Evolutionary conservation across 2,797 vertebrate species (phyloP).

Genomic region (Sebastes minor): DNA sequence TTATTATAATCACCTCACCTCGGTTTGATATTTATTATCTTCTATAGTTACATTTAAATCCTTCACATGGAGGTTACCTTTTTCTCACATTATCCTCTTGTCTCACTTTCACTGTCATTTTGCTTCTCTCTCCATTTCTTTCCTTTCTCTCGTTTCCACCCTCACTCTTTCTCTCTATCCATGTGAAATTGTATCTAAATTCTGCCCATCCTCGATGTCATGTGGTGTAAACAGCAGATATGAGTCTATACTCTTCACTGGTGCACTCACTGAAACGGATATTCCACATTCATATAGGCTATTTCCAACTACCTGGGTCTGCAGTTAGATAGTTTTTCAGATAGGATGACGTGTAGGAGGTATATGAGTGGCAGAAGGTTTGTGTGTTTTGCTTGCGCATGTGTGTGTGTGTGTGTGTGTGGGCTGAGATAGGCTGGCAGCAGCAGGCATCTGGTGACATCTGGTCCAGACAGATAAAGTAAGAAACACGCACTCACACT

Average conservation of each 20-base stretch:
- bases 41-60: not conserved
- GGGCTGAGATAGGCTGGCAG: conserved; percentile 60
- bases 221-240: conserved; percentile 5
- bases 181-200: conserved; percentile 5
- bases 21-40: not conserved
- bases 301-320: conserved; percentile 37
- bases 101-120: not conserved
- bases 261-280: conserved; percentile 17
- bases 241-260: not conserved
- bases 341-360: conserved; percentile 53
- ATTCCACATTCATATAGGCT: conserved; percentile 29
- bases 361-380: conserved; percentile 32
- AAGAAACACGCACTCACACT: conserved; percentile 60
- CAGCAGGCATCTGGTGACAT: conserved; percentile 73
- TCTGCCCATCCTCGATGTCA: conserved; percentile 10
- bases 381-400: conserved; percentile 11
- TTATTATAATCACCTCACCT: not conserved
- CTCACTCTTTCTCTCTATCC: not conserved
- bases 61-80: not conserved
- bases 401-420: conserved; percentile 26
- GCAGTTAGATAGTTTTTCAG: conserved; percentile 53
- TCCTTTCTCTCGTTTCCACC: not conserved
- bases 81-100: not conserved
- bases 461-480: conserved; percentile 76
- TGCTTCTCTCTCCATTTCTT: not conserved